Conservation (phyloP, 2,888 invertebrate species). For the Homarus gammarus region DNA sequence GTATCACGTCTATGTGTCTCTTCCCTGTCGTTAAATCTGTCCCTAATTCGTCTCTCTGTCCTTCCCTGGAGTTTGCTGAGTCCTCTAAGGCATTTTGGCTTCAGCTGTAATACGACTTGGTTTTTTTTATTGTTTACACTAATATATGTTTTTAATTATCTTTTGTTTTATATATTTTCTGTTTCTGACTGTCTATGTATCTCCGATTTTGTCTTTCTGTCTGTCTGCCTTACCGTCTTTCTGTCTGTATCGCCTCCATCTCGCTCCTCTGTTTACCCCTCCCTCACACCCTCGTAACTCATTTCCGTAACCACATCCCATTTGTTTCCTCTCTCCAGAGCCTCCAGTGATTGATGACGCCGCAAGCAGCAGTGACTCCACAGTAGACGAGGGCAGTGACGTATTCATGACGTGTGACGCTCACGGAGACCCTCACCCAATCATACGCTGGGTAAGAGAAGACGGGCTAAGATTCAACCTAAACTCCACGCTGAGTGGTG, state of each 20-base stretch:
- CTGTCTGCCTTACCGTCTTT: not conserved
- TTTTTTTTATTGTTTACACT: not conserved
- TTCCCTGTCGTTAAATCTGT: too few relatives aligned
- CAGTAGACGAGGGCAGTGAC: constrained; percentile 25
- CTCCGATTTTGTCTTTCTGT: not conserved
- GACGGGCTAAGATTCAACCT: constrained; percentile 1
- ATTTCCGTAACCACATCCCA: not conserved
- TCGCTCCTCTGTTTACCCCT: not conserved
- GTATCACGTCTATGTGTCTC: too few relatives aligned
- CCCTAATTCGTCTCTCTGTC: too few relatives aligned
- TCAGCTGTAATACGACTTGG: not conserved
- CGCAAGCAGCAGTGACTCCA: constrained; percentile 49
- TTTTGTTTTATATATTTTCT: not conserved
- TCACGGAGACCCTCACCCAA: constrained; percentile 29
- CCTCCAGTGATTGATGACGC: constrained; percentile 42
- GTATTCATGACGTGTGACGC: constrained; percentile 52
- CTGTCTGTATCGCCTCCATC: not conserved
- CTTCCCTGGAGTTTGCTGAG: not conserved
- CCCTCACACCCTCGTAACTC: too few relatives aligned
- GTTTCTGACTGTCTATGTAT: not conserved
- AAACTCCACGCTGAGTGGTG: constrained; percentile 22
- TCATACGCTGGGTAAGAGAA: constrained; percentile 55
- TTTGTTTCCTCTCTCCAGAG: not conserved
- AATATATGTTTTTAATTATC: not conserved
- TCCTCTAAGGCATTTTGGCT: not conserved